phyloP scores from a whole-genome alignment of 2,113 vertebrate genomes.

The Diadophis punctatus region DNA sequence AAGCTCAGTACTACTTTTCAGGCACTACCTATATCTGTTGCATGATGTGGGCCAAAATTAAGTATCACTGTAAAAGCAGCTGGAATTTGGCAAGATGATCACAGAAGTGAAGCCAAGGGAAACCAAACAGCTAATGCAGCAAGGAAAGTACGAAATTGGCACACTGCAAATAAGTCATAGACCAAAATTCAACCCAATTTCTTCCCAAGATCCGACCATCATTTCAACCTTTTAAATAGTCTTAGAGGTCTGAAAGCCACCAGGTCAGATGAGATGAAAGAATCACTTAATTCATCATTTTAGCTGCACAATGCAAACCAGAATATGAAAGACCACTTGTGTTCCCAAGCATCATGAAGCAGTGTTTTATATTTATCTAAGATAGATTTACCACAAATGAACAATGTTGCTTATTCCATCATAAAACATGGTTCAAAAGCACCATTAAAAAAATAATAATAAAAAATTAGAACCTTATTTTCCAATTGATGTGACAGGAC shows the following conservation, averaged over 20 bases:
- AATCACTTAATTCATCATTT: not conserved
- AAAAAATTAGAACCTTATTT: not conserved
- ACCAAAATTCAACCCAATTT: not conserved
- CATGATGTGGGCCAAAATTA: not conserved
- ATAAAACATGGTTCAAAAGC: not conserved
- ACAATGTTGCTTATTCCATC: not conserved
- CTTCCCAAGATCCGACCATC: not conserved
- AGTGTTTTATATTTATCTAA: not conserved
- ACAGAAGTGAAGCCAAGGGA: not conserved
- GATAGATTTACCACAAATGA: not conserved
- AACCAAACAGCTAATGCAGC: not conserved
- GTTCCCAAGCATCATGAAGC: not conserved
- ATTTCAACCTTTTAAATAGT: not conserved
- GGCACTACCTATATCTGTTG: not conserved
- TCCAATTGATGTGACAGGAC: not conserved
- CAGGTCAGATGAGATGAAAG: not conserved
- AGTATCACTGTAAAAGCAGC: not conserved
- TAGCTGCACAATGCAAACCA: not conserved
- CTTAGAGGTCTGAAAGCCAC: not conserved
- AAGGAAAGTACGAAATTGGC: not conserved
- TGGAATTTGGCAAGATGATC: not conserved
- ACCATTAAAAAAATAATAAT: not conserved
- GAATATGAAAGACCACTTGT: not conserved
- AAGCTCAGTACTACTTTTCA: not conserved
- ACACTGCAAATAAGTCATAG: not conserved